Base-by-base conservation (phyloP, 2,888 invertebrate genomes). In the Drosophila ustulata region DNA sequence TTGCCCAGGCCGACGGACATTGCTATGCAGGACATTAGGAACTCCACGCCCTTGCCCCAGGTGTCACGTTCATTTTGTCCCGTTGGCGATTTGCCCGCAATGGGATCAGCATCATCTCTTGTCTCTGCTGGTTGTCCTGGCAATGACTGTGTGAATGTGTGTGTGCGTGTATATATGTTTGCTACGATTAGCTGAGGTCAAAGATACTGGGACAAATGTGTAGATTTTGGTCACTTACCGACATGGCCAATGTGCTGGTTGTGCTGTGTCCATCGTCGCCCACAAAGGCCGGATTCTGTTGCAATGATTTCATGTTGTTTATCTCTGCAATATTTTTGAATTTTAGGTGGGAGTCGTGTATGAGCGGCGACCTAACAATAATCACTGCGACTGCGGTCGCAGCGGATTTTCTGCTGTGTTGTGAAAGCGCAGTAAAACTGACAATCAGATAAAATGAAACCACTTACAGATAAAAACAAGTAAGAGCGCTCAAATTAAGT, bases 1-100 rank as follows among this genome's bases (percentile, higher is more conserved):
- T 95, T 95, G 47, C 95, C 95, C 45, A 95, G 91, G 0, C 95
- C 95, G 2, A 95, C 95, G 0, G 95, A 94, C 93, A 95, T 91
- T 41, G 93, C 93, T 39, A 93, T 93, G 82, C 92, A 93, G 63
- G 92, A 92, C 79, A 93, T 85, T 37, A 93, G 81, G 68, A 93
- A 93, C 77, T 93, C 92, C 30, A 92, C 75, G 45, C 91, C 92
- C 59, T 92, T 92, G 59, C 92, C 92, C 92, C 92, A 93, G 25
- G 82, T 85, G 62, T 88, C 92, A 30, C 92, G 91, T 70, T 92
- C 91, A 3, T 62, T 63, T 6, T 46, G 51, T 4, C 43, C 49
- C n/a, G 43, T 61, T 0, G 64, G 13, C 43, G 65, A 25, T 64
- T 83, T 86, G 26, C 28, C 65, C 4, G 57, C 50, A 50, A 78